Evolutionary conservation across 2,797 vertebrate genomes (phyloP).

Genomic region (Lagorchestes hirsutus): DNA sequence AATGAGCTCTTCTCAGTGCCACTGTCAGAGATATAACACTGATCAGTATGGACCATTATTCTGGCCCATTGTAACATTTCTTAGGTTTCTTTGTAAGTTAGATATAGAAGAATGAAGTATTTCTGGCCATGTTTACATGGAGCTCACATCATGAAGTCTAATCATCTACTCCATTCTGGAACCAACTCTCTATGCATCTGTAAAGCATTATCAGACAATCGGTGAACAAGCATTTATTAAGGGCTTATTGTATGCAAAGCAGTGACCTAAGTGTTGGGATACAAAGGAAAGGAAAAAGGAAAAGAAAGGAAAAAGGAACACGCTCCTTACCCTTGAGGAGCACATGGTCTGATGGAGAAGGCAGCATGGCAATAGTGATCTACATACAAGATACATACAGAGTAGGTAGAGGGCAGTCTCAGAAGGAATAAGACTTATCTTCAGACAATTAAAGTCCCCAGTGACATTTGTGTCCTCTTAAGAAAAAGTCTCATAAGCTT

Average conservation of each 20-base stretch:
- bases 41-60: not conserved
- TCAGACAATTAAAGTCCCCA: not conserved
- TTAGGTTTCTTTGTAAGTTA: not conserved
- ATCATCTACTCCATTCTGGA: not conserved
- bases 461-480: not conserved
- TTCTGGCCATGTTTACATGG: not conserved
- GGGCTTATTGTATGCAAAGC: not conserved
- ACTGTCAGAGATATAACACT: not conserved
- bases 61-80: not conserved
- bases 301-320: not conserved
- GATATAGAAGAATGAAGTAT: not conserved
- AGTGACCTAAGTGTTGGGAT: not conserved
- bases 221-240: not conserved
- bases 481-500: not conserved
- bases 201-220: not conserved
- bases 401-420: not conserved
- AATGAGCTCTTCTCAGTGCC: not conserved
- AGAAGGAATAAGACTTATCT: not conserved
- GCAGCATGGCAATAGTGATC: not conserved
- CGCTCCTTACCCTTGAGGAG: no score
- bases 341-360: not conserved
- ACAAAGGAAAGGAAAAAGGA: not conserved
- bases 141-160: not conserved
- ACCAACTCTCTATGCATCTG: not conserved
- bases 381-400: not conserved